Conservation (phyloP, 2,797 vertebrate genomes). For the Lacerta bilineata region DNA sequence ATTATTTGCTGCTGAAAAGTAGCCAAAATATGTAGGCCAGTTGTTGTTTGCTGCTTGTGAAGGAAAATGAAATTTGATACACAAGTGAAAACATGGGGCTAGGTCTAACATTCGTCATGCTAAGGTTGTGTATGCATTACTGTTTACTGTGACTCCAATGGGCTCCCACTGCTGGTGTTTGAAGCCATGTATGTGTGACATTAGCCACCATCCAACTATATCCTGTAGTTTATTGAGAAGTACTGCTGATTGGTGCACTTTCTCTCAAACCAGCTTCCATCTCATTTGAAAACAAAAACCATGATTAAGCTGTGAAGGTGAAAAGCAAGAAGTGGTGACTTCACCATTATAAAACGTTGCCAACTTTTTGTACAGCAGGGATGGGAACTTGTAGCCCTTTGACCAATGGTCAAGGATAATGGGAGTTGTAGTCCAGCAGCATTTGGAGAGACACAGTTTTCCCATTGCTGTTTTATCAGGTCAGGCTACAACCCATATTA, state of each 20-base stretch:
- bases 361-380: not conserved
- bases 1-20: constrained; percentile 1
- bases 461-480: not conserved
- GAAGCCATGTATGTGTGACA: too few relatives aligned
- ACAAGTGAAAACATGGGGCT: not conserved
- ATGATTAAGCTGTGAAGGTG: not conserved
- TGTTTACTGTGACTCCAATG: too few relatives aligned
- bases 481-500: not conserved
- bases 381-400: not conserved
- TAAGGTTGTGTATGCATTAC: too few relatives aligned
- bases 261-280: too few relatives aligned
- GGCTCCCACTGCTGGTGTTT: too few relatives aligned
- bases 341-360: not conserved
- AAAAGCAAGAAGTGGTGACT: not conserved
- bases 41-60: constrained; percentile 1
- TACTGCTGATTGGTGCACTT: too few relatives aligned
- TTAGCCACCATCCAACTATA: too few relatives aligned
- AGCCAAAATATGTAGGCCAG: not conserved
- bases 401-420: not conserved
- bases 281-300: too few relatives aligned
- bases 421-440: not conserved
- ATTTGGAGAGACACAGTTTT: not conserved
- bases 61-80: constrained; percentile 19
- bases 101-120: too few relatives aligned
- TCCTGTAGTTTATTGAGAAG: too few relatives aligned